These are phyloP conservation scores for Priocnemis perturbator DNA, from an alignment of 2,888 invertebrate species.

Conservation along the genomic window DNA sequence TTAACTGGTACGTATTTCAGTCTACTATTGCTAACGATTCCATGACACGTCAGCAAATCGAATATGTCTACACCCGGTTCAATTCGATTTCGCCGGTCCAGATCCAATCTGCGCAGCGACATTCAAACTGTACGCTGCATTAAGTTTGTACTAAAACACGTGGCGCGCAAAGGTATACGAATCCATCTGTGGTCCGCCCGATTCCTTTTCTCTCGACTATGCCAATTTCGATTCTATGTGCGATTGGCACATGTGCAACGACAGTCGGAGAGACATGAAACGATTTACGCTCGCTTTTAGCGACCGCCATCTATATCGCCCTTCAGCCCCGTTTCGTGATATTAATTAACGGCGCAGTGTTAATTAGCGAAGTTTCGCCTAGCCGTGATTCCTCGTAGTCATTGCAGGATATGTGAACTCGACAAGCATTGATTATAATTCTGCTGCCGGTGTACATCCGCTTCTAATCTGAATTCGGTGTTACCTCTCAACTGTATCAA, in stretches of 20 bases:
- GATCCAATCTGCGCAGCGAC: not conserved
- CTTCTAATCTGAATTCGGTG: conserved; percentile 32
- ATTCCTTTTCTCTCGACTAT: too few relatives aligned
- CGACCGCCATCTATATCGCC: conserved; percentile 26
- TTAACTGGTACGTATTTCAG: too few relatives aligned
- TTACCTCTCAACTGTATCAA: conserved; percentile 1
- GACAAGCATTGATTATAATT: conserved; percentile 30
- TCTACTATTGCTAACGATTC: too few relatives aligned
- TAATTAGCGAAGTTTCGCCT: conserved; percentile 58
- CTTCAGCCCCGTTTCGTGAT: conserved; percentile 37
- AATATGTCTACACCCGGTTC: too few relatives aligned
- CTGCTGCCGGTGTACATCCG: conserved; percentile 12
- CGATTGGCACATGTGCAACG: not conserved
- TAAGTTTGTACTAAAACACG: too few relatives aligned
- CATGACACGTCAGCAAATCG: too few relatives aligned
- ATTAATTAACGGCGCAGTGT: conserved; percentile 59
- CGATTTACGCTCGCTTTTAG: conserved; percentile 26
- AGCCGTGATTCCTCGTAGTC: conserved; percentile 30
- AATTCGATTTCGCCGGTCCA: not conserved
- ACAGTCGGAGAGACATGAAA: conserved; percentile 23
- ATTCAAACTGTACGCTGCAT: too few relatives aligned
- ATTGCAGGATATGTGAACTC: conserved; percentile 34
- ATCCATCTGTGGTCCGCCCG: too few relatives aligned
- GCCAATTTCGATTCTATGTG: too few relatives aligned
- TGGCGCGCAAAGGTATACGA: too few relatives aligned